Base-by-base conservation (phyloP, 1,140 invertebrate species). In the Idris sp. region DNA sequence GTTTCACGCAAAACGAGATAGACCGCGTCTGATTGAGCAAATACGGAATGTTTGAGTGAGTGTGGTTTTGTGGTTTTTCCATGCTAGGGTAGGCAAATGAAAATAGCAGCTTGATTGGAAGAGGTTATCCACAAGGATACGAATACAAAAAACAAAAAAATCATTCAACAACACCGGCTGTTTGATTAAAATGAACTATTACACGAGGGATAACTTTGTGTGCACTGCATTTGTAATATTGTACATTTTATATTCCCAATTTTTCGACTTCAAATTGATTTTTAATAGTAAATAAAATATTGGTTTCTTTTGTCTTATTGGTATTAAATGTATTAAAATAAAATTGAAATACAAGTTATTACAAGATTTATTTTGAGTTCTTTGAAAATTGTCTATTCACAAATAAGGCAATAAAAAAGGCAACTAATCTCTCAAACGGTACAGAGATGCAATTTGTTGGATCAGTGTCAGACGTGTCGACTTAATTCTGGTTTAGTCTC, bases 401-500 rank as follows among this genome's bases (percentile, higher is more conserved):
- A 48, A 44, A 51, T 33, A 33, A 31, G 10, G 8, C 2, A 6
- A 49, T 26, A 19, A 40, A 30, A 40, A 9, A 15, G 46, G 31
- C 18, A 16, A 19, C 28, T 54, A 65, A 65, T 65, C 61, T 38
- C n/a, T 31, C 8, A 46, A 58, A 19, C 7, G 43, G 14, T 68
- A 68, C 62, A 67, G 43, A 67, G 58, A 49, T 38, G 51, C 43
- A 56, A 67, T 67, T 67, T 67, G 51, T 67, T 67, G 58, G 43
- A 69, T 69, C 64, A 69, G 44, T 59, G 64, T 58, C 64, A 69
- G 43, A 51, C 54, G 26, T 69, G 53, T 69, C 64, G 54, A 51
- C 53, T 69, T 69, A 58, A 69, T 69, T 69, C 59, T 53, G 54
- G 64, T 69, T 69, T 59, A 51, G 64, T 68, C 36, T 59, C 43